Evolutionary conservation across 1,140 invertebrate genomes (phyloP).

Genomic region (Leptinotarsa defecta): DNA sequence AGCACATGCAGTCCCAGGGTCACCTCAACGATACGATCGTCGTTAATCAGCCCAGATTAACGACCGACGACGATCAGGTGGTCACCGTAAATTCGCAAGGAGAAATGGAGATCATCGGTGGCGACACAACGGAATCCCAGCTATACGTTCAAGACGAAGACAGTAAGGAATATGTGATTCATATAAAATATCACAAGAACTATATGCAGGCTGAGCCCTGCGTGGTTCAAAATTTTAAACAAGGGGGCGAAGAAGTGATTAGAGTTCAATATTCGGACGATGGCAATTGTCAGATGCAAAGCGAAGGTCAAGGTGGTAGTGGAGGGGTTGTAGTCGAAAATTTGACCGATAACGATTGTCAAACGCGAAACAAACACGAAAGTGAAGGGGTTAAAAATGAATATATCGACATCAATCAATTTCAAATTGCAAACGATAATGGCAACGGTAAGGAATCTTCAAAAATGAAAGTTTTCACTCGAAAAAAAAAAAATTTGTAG

Average conservation of each 20-base stretch:
- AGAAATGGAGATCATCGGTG: conserved; percentile 51
- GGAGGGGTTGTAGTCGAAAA: too few species aligned
- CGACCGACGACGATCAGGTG: conserved; percentile 62
- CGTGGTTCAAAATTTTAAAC: not conserved
- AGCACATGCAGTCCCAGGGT: conserved; percentile 70
- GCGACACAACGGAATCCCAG: conserved; percentile 57
- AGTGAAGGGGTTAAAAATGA: too few species aligned
- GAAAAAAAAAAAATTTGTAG: conserved; percentile 25
- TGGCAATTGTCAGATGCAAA: too few species aligned
- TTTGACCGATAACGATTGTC: too few species aligned
- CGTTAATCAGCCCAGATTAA: conserved; percentile 75
- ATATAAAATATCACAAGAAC: not conserved
- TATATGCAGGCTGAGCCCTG: conserved; percentile 5
- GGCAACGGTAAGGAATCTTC: not conserved
- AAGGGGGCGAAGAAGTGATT: too few species aligned
- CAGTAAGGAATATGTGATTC: not conserved
- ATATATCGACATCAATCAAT: too few species aligned
- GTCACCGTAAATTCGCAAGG: conserved; percentile 54
- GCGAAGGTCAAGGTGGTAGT: too few species aligned
- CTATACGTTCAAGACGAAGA: conserved; percentile 61
- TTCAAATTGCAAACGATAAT: too few species aligned
- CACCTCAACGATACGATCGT: conserved; percentile 79
- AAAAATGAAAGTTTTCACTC: conserved; percentile 34
- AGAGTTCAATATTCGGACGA: too few species aligned
- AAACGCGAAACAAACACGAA: not conserved